Conservation (phyloP, 2,113 vertebrate genomes). For the Nestor notabilis region DNA sequence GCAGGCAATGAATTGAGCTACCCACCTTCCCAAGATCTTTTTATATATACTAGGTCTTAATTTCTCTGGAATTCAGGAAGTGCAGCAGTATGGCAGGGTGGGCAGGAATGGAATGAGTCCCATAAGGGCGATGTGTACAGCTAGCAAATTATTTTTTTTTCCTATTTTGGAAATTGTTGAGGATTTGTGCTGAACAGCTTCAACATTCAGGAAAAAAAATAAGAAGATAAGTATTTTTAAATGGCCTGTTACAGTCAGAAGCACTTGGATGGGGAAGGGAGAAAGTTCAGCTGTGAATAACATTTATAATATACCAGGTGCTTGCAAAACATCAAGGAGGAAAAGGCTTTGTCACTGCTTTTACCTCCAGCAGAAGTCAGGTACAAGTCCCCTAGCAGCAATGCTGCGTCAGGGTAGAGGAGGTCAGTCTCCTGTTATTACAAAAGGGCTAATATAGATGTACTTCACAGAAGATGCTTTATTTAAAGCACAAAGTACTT, state of each 20-base stretch:
- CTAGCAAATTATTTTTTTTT: constrained; percentile 33
- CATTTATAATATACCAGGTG: neutral
- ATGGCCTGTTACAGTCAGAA: neutral
- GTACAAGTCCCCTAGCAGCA: neutral
- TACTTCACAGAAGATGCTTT: neutral
- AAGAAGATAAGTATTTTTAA: constrained; percentile 42
- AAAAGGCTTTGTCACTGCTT: neutral
- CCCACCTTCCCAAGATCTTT: constrained; percentile 58
- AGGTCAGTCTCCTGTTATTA: neutral
- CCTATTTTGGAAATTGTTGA: constrained; percentile 65
- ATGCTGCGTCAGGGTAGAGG: neutral
- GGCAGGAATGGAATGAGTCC: constrained; percentile 61
- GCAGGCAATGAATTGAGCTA: neutral
- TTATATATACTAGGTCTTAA: constrained; percentile 36
- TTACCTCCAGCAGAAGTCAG: neutral
- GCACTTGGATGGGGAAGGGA: neutral
- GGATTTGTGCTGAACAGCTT: constrained; percentile 5
- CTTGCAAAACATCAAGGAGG: neutral
- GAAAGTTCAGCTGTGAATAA: neutral
- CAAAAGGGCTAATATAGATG: neutral
- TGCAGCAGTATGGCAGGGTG: constrained; percentile 24
- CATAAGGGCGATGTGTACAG: constrained; percentile 43
- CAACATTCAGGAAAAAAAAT: neutral
- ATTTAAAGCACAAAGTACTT: neutral
- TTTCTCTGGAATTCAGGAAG: constrained; percentile 67